Base-by-base conservation (phyloP, 2,113 vertebrate genomes). In the Ictidomys tridecemlineatus region DNA sequence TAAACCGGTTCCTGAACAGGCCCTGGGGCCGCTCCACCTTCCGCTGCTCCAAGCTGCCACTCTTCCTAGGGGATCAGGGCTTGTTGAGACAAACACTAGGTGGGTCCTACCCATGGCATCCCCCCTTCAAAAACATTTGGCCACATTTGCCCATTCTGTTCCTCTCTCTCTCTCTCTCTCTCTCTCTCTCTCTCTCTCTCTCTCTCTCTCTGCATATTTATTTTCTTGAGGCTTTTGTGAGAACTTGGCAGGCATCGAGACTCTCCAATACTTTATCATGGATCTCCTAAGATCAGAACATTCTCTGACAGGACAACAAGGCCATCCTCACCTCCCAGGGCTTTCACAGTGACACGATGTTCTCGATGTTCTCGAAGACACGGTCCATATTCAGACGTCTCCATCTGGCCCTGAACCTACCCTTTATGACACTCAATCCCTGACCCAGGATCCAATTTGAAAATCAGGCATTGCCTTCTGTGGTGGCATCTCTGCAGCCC, bases 201-300 rank as follows among this genome's bases (percentile, higher is more conserved):
- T 42, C 5, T 8, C 45, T 45, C 45, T 45, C 45, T 45, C 45
- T 45, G 7, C 20, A 26, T 42, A 14, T 53, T 16, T 70, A 56
- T 76, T 72, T 78, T 80, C 30, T 42, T 20, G 65, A 91, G 24
- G 8, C 30, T 24, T 65, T 91, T 94, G 34, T 56, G 32, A 97
- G 76, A 83, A 65, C 24, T 78, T 5, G 73, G 48, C 17, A 88
- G 87, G 42, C 39, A 5, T 11, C 26, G 45, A 56, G 67, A 51
- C 20, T 16, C 39, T 82, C 32, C 61, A 32, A 48, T 32, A 63
- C 42, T 30, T 89, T 22, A 83, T n/a, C 24, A 28, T 2, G 10
- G 7, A 13, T 77, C 34, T 76, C 73, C 51, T 45, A 65, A 77
- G 53, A 69, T 39, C n/a, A 45, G 73, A 85, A 53, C 39, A 7